Conservation (phyloP, 2,113 vertebrate genomes). For the Coptodon rendalli region DNA sequence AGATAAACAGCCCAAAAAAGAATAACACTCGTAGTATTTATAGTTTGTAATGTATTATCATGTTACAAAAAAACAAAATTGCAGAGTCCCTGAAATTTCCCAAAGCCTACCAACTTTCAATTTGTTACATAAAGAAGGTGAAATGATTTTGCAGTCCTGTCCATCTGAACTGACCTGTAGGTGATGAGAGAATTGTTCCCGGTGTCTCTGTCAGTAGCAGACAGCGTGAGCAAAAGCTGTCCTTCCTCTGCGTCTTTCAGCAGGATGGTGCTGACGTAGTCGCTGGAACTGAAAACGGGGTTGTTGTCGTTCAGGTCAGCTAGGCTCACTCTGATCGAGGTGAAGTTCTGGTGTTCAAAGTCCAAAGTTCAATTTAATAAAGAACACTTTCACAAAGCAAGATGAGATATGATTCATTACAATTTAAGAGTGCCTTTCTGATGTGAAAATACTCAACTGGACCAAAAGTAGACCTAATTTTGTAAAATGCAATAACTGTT, state of each 20-base stretch:
- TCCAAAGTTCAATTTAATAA: not conserved
- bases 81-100: not conserved
- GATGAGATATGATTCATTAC: not conserved
- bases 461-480: not conserved
- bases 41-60: not conserved
- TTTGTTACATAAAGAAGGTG: not conserved
- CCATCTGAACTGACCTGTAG: conserved; percentile 22
- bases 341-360: conserved; percentile 65
- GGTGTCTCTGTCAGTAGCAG: not conserved
- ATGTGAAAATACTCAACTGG: not conserved
- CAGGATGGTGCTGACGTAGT: conserved; percentile 9
- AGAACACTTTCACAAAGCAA: not conserved
- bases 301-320: conserved; percentile 23
- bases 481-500: not conserved
- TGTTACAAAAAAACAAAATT: not conserved
- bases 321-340: conserved; percentile 57
- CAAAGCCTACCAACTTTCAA: accelerated
- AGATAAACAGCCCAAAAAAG: not conserved
- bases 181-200: conserved; percentile 26
- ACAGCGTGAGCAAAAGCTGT: conserved; percentile 26
- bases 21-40: not conserved
- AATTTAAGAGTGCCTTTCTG: not conserved
- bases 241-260: conserved; percentile 10
- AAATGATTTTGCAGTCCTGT: not conserved
- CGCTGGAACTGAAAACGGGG: conserved; percentile 20